Evolutionary conservation across 2,113 vertebrate genomes (phyloP).

Genomic region (Platysternon megacephalum): DNA sequence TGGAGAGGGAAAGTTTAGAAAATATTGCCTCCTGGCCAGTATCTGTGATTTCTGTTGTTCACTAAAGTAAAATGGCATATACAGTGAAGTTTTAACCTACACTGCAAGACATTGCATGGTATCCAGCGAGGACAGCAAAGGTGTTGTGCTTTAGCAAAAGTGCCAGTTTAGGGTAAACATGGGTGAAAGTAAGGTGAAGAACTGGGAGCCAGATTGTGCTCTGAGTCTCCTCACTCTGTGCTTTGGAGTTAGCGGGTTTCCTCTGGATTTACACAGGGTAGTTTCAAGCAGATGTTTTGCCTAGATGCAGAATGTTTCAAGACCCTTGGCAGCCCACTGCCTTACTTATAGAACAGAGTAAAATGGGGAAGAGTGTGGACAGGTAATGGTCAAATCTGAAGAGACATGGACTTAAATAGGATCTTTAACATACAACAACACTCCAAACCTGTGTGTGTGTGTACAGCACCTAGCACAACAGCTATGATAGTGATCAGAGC

Average conservation of each 20-base stretch:
- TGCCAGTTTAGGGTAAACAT: background rate
- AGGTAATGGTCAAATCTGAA: too few species aligned
- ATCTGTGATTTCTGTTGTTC: accelerated
- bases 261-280: background rate
- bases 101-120: accelerated
- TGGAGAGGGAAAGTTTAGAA: too few species aligned
- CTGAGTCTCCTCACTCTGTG: background rate
- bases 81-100: accelerated
- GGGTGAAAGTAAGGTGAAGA: background rate
- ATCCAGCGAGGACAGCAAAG: background rate
- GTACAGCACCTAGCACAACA: accelerated
- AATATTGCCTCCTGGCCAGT: too few species aligned
- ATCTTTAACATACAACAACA: accelerated
- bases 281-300: too few species aligned
- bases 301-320: too few species aligned
- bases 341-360: too few species aligned
- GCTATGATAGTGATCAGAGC: background rate
- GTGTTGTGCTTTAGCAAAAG: accelerated
- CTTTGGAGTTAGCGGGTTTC: background rate
- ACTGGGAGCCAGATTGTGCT: accelerated
- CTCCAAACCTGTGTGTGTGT: background rate
- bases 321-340: too few species aligned
- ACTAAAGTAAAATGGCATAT: accelerated
- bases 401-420: too few species aligned
- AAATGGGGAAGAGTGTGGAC: background rate